Evolutionary conservation across 1,140 invertebrate genomes (phyloP), one percentile per base, ranked within the genome.

Genomic region (Anoplolepis gracilipes): DNA sequence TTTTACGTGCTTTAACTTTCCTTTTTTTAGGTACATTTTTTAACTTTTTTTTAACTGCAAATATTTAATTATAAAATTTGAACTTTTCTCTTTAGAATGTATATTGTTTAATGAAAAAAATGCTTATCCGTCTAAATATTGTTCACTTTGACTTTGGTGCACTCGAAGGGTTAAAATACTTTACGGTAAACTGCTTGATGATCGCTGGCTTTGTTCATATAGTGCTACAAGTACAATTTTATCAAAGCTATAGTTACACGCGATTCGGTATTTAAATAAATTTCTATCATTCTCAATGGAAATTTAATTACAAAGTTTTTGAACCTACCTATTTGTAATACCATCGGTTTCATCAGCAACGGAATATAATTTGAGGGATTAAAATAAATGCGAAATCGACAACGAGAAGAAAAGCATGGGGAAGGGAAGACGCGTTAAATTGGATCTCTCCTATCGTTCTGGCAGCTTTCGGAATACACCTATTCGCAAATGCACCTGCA

Each of bases 301-400:
- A 82, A 61, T 30, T 36, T 57, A 72, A 72, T 82, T 82, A 82
- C n/a, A 16, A 69, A 57, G 55, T 61, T 73, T 64, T 55, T 62
- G 53, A 8, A 75, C 67, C 67, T 73, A n/a, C 57, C 49, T 42
- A 2, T n/a, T 62, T 25, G 53, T 81, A 67, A 89, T 73, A n/a
- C n/a, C n/a, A n/a, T n/a, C n/a, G n/a, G n/a, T n/a, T n/a, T n/a
- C n/a, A n/a, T n/a, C n/a, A n/a, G 61, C 57, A 85, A 88, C 59
- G 62, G 5, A 62, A 30, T 53, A 76, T 87, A 89, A 85, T 81
- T 33, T 62, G 28, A 11, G 10, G 49, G 65, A 81, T 88, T 88
- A 88, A 89, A 89, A 89, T 85, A 79, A 81, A 72, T 67, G 30
- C 57, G 46, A 70, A 88, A 46, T 36, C 42, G 61, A 57, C 22